Evolutionary conservation across 2,797 vertebrate species (phyloP).

Genomic region (Bovichtus diacanthus): DNA sequence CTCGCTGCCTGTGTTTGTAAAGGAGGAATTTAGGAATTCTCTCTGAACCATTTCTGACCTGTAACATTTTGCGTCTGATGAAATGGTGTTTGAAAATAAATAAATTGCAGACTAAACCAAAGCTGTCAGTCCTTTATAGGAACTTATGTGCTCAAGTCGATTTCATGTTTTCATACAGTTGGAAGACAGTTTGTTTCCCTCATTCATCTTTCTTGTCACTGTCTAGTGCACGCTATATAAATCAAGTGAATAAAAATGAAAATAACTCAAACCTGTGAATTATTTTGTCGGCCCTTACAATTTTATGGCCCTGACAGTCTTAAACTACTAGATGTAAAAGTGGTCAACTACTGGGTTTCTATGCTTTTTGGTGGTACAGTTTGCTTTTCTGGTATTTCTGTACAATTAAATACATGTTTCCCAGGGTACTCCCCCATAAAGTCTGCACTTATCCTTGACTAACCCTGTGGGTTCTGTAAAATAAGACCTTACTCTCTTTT

Average conservation of each 20-base stretch:
- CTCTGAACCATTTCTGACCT: constrained; percentile 82
- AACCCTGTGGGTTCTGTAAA: constrained; percentile 64
- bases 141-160: constrained; percentile 3
- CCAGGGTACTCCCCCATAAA: constrained; percentile 47
- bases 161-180: constrained; percentile 35
- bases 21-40: constrained; percentile 86
- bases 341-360: constrained; percentile 54
- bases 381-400: constrained; percentile 71
- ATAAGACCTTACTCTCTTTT: constrained; percentile 55
- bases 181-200: constrained; percentile 26
- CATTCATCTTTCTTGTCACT: constrained; percentile 40
- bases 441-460: constrained; percentile 70
- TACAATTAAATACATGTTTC: constrained; percentile 71
- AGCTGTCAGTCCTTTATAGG: constrained; percentile 40
- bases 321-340: constrained; percentile 63
- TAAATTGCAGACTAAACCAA: constrained; percentile 73
- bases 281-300: constrained; percentile 55
- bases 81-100: constrained; percentile 78
- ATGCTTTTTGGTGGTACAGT: constrained; percentile 51
- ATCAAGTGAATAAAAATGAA: constrained; percentile 50
- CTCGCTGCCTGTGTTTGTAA: constrained; percentile 78
- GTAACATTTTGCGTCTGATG: constrained; percentile 73
- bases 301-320: constrained; percentile 52
- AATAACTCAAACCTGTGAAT: constrained; percentile 61
- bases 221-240: constrained; percentile 35